Evolutionary conservation across 1,140 invertebrate species (phyloP).

Genomic region (Zaprionus camerounensis): DNA sequence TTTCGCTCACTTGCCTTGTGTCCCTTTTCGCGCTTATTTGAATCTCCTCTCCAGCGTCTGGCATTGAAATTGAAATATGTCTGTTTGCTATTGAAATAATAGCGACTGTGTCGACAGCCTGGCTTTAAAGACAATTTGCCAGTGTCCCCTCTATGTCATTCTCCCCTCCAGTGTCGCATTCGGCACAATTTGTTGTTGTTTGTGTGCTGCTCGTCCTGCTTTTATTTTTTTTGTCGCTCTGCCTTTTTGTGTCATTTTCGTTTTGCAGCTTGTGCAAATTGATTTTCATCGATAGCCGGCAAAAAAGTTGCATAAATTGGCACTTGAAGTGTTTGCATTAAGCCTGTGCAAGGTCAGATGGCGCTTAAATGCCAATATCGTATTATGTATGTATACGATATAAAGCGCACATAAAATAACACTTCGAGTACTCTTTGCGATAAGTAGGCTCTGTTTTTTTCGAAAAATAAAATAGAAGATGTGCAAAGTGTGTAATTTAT

Average conservation of each 20-base stretch:
- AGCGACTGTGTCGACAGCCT: constrained; percentile 17
- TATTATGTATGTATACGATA: constrained; percentile 23
- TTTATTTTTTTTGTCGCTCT: constrained; percentile 16
- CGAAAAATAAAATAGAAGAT: constrained; percentile 15
- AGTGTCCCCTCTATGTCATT: neutral
- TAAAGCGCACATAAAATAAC: constrained; percentile 33
- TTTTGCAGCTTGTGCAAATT: constrained; percentile 55
- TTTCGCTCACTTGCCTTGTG: constrained; percentile 51
- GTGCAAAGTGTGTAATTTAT: constrained; percentile 41
- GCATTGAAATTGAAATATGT: constrained; percentile 53
- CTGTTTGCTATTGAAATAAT: constrained; percentile 29
- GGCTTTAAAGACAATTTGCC: constrained; percentile 61
- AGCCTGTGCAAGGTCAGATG: constrained; percentile 40
- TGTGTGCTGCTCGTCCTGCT: constrained; percentile 12
- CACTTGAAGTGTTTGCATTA: constrained; percentile 45
- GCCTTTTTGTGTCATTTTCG: neutral
- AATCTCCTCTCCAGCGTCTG: constrained; percentile 35
- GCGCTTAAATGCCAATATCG: constrained; percentile 48
- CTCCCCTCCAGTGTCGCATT: neutral
- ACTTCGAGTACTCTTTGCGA: constrained; percentile 11
- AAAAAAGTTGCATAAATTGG: constrained; percentile 61
- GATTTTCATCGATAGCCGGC: constrained; percentile 66
- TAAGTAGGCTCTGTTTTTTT: constrained; percentile 23
- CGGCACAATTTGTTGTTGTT: constrained; percentile 55
- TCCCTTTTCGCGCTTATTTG: constrained; percentile 60